A percentile compares a stretch with the other conserved stretches of the same genome.
phyloP scores from a whole-genome alignment of 23 tunicate genomes.

The Trididemnum miniatum region DNA sequence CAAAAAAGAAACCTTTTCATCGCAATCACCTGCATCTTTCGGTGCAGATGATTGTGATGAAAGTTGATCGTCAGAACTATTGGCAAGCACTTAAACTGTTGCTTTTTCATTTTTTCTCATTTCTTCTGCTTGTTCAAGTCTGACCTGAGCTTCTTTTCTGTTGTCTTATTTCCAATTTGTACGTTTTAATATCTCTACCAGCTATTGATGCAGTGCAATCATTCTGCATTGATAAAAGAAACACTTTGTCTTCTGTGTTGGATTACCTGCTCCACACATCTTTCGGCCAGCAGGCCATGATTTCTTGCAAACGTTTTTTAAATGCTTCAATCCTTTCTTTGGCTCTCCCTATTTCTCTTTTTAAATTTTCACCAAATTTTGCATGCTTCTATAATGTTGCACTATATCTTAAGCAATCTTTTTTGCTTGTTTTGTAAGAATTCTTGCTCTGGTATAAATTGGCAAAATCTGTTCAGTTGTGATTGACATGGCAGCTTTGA shows the following conservation, averaged over 20 bases:
- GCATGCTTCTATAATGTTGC: background rate
- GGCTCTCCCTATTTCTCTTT: background rate
- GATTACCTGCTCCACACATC: background rate
- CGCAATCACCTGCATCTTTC: background rate
- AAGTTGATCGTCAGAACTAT: background rate
- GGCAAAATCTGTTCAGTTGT: slow-evolving; percentile 13
- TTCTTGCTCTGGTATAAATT: background rate
- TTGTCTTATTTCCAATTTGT: background rate
- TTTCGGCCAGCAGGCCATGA: background rate
- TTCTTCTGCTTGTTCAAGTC: background rate
- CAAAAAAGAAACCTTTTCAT: too few relatives aligned
- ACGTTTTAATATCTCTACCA: slow-evolving; percentile 1
- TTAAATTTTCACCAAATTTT: background rate
- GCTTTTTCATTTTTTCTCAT: slow-evolving; percentile 1
- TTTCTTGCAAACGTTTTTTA: background rate
- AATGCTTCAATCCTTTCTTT: background rate
- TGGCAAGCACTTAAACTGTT: background rate
- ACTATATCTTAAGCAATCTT: background rate
- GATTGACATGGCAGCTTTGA: background rate
- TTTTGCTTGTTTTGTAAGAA: background rate
- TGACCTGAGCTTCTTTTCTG: background rate
- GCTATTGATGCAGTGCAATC: slow-evolving; percentile 10
- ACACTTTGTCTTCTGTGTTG: background rate
- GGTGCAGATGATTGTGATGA: background rate
- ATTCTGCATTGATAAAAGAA: slow-evolving; percentile 1